phyloP scores from a whole-genome alignment of 2,797 vertebrate genomes.

The Anableps anableps region DNA sequence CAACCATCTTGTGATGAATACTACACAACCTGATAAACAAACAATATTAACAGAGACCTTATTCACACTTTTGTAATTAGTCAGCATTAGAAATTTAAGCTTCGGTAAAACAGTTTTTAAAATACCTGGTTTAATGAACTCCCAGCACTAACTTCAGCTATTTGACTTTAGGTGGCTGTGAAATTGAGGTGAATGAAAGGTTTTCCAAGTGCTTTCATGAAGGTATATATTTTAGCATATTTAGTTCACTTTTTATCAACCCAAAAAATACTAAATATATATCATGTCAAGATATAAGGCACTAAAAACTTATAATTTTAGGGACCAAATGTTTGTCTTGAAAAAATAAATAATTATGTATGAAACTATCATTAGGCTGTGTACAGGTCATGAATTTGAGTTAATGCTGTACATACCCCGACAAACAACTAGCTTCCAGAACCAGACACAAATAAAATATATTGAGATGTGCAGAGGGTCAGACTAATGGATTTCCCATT shows the following conservation, averaged over 20 bases:
- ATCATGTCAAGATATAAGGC: neutral
- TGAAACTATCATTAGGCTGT: neutral
- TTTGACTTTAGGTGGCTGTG: conserved; percentile 42
- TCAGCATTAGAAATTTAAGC: neutral
- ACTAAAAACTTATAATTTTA: neutral
- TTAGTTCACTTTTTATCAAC: too few relatives aligned
- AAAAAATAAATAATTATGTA: neutral
- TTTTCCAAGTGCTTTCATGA: neutral
- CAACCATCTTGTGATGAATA: neutral
- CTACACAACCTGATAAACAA: neutral
- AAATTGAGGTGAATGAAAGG: neutral
- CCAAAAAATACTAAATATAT: neutral
- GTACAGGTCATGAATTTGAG: neutral
- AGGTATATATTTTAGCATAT: neutral
- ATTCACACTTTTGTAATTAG: neutral
- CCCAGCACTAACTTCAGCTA: conserved; percentile 36
- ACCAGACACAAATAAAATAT: conserved; percentile 42
- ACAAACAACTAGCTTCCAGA: conserved; percentile 37
- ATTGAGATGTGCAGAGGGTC: conserved; percentile 56
- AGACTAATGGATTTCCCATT: conserved; percentile 83
- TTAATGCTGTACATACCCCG: neutral
- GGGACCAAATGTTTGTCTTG: neutral
- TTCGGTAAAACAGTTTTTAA: conserved; percentile 23
- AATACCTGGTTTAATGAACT: conserved; percentile 36
- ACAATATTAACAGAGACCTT: conserved; percentile 16